A percentile compares a stretch with the other conserved stretches of the same genome.
These are phyloP conservation scores for Drosophila cognata DNA, from an alignment of 2,888 invertebrate genomes.

Conservation along the genomic window DNA sequence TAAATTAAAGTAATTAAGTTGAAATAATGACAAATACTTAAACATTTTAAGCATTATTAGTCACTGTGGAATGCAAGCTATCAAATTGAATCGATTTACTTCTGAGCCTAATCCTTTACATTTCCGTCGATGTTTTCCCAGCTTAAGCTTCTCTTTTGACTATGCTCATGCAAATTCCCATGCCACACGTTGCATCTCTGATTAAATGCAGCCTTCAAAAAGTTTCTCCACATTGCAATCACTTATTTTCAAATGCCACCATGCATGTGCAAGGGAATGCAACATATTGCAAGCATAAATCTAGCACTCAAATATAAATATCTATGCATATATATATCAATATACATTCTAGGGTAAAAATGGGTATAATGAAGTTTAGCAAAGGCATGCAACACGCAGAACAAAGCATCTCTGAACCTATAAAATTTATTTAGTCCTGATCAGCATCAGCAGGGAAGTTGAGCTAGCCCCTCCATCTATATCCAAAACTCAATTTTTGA, in stretches of 20 bases:
- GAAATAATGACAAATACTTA: background rate
- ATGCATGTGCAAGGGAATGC: background rate
- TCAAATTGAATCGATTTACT: background rate
- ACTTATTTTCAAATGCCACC: slow-evolving; percentile 14
- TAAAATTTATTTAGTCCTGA: background rate
- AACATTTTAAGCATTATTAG: background rate
- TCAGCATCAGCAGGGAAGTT: background rate
- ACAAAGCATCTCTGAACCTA: background rate
- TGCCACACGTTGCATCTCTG: background rate
- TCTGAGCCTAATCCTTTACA: background rate
- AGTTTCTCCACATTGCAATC: background rate
- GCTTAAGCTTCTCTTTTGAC: background rate
- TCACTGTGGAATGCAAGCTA: background rate
- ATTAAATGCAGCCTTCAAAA: background rate
- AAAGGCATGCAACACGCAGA: background rate
- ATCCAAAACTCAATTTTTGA: too few species aligned
- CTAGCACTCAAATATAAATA: slow-evolving; percentile 9
- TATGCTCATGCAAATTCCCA: background rate
- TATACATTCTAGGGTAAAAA: background rate
- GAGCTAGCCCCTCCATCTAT: too few species aligned
- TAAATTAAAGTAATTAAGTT: background rate
- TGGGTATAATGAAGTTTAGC: background rate
- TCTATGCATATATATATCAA: background rate
- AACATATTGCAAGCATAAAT: slow-evolving; percentile 34
- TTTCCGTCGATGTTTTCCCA: background rate